Evolutionary conservation across 2,113 vertebrate genomes (phyloP), one percentile per base, ranked within the genome.

Genomic region (Gnathonemus longibarbis): DNA sequence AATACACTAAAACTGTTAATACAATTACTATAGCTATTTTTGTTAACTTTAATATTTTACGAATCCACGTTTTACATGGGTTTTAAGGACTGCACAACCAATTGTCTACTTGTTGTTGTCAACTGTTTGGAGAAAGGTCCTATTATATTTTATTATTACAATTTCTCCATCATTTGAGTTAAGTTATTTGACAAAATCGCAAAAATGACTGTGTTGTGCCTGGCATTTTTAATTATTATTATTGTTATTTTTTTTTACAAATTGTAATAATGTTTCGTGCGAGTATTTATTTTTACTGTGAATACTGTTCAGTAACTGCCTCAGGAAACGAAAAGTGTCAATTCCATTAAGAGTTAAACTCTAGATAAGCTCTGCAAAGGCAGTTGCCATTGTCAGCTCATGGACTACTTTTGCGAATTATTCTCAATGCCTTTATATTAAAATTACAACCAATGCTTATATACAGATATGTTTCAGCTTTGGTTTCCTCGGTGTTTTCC

Each of bases 1-100:
- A 95, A 94, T 92, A 89, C 93, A 93, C 70, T 19, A 35, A 39
- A 89, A 58, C 90, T 90, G 74, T 74, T 90, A 86, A 77, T 45
- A 91, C 89, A 17, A 89, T 27, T 45, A 90, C 89, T 48, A 88
- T 45, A 45, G 21, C 49, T 39, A 19, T 87, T 90, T 77, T 92
- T 85, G 62, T 91, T 92, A 92, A 91, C 91, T 46, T 90, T 24
- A 66, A 74, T 6, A 74, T 74, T 74, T 77, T 91, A 39, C 53
- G 88, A 90, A 49, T 87, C 84, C 39, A 70, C 27, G 56, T 90
- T 90, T 90, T 90, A 88, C 66, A 90, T 90, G 90, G 50, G 10
- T 87, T 87, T 87, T 87, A 87, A 56, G 50, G 50, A 87, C n/a
- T 53, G 27, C 27, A 53, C 19, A 85, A n/a, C 27, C 49, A 87